Percentiles rank a stretch among this genome's conserved stretches.
Conservation (phyloP, 2,113 vertebrate genomes). For the Meleagris gallopavo region DNA sequence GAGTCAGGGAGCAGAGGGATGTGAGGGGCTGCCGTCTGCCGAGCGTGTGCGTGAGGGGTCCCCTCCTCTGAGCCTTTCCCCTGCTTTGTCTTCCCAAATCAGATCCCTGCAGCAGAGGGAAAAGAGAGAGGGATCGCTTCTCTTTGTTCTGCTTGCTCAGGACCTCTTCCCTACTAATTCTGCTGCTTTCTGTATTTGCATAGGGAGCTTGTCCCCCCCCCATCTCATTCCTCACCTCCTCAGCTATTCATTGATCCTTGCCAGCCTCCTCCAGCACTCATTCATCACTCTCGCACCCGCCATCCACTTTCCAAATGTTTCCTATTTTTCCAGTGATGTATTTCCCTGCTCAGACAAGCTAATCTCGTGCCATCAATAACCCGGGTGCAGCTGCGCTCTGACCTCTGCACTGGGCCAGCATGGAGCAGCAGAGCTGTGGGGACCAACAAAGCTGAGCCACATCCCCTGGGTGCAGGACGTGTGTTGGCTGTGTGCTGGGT, state of each 20-base stretch:
- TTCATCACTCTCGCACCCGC: neutral
- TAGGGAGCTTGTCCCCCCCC: neutral
- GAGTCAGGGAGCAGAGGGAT: neutral
- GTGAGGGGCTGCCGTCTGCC: neutral
- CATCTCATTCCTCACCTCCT: neutral
- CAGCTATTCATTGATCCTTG: neutral
- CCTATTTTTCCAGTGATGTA: neutral
- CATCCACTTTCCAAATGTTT: neutral
- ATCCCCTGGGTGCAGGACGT: neutral
- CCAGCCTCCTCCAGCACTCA: neutral
- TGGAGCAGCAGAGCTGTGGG: accelerated
- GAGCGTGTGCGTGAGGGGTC: accelerated
- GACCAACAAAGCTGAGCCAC: neutral
- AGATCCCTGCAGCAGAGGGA: neutral
- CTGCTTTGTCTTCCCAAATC: neutral
- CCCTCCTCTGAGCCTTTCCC: neutral
- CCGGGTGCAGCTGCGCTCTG: neutral
- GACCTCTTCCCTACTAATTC: neutral
- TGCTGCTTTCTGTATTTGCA: neutral
- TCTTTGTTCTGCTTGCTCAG: neutral
- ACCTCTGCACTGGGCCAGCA: neutral
- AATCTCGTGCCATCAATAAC: neutral
- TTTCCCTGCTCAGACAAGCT: conserved; percentile 17
- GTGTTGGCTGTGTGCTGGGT: neutral
- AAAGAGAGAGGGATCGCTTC: accelerated